These are phyloP conservation scores for Scaptomyza parva DNA, from an alignment of 2,888 invertebrate species.

Conservation along the genomic window DNA sequence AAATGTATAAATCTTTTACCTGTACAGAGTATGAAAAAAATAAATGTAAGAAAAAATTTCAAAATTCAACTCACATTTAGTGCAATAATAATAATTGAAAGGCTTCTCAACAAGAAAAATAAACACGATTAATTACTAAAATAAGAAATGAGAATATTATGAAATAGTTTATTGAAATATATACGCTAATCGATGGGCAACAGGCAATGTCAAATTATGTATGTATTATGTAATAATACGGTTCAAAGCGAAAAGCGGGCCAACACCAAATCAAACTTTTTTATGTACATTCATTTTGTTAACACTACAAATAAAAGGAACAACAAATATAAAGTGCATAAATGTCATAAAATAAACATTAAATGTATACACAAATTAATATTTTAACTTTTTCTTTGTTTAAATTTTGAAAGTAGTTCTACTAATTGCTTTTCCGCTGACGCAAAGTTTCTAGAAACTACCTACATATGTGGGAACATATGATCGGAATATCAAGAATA, in stretches of 20 bases:
- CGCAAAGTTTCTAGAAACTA: too few species aligned
- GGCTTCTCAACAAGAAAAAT: constrained; percentile 59
- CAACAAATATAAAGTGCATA: constrained; percentile 70
- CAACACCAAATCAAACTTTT: constrained; percentile 46
- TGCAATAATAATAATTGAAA: constrained; percentile 33
- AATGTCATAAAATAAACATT: constrained; percentile 65
- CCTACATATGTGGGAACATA: too few species aligned
- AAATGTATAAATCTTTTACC: constrained; percentile 69
- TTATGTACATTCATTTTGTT: constrained; percentile 76
- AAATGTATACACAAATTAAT: constrained; percentile 83
- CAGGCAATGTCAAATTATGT: constrained; percentile 75
- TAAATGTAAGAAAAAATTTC: constrained; percentile 39
- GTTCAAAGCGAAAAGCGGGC: constrained; percentile 37
- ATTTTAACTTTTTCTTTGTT: neutral
- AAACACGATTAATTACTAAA: constrained; percentile 32
- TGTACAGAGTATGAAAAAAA: constrained; percentile 64
- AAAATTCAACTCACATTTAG: constrained; percentile 36
- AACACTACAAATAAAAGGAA: constrained; percentile 38
- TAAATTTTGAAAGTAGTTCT: neutral
- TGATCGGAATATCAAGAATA: too few species aligned
- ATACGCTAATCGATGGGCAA: constrained; percentile 33
- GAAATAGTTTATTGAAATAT: constrained; percentile 21
- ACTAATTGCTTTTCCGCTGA: neutral
- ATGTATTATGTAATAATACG: constrained; percentile 55
- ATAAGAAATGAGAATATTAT: constrained; percentile 31